Conservation (phyloP, 2,888 invertebrate species). For the Ypsolopha scabrella region DNA sequence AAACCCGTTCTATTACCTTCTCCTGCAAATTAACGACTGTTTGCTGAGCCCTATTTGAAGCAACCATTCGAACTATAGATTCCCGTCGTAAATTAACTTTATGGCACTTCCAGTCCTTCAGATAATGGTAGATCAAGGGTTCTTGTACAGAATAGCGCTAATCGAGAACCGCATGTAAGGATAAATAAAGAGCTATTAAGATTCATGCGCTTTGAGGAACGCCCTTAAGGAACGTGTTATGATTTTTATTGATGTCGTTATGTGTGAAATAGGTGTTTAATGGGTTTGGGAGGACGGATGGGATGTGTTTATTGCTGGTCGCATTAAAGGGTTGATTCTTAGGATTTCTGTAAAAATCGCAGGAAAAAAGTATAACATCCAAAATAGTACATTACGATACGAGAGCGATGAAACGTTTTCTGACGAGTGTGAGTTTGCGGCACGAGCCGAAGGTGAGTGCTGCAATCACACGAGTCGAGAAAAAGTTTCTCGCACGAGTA, state of each 20-base stretch:
- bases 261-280: slow-evolving; percentile 31
- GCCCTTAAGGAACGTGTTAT: slow-evolving; percentile 13
- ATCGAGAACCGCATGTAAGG: slow-evolving; percentile 14
- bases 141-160: slow-evolving; percentile 16
- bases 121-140: slow-evolving; percentile 26
- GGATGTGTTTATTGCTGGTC: too few relatives aligned
- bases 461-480: too few relatives aligned
- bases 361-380: too few relatives aligned
- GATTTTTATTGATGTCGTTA: slow-evolving; percentile 26
- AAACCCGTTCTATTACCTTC: too few relatives aligned
- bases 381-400: too few relatives aligned
- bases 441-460: too few relatives aligned
- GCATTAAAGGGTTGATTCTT: too few relatives aligned
- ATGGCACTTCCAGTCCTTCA: slow-evolving; percentile 29
- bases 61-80: slow-evolving; percentile 20
- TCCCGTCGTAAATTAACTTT: slow-evolving; percentile 34
- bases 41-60: background rate
- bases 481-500: too few relatives aligned
- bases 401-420: too few relatives aligned
- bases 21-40: background rate
- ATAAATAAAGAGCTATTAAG: slow-evolving; percentile 15
- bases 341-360: too few relatives aligned
- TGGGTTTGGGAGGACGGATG: slow-evolving; percentile 2
- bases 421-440: too few relatives aligned
- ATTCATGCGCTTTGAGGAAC: slow-evolving; percentile 23